These are phyloP conservation scores for Caenorhabditis virilis DNA, from an alignment of 2,888 invertebrate species.

Conservation along the genomic window DNA sequence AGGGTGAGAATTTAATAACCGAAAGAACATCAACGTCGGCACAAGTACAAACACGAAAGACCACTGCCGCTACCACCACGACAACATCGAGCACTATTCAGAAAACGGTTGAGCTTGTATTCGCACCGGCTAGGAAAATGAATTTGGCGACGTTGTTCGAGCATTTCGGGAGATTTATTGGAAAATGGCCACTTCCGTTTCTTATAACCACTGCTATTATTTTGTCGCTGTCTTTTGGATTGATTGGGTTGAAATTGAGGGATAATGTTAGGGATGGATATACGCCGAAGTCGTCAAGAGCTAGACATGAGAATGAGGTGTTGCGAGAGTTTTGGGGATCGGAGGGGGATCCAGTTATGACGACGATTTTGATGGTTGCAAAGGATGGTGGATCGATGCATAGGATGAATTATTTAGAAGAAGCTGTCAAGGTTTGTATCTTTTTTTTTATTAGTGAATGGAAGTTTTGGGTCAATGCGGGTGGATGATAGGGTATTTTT, in stretches of 20 bases:
- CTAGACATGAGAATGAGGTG: constrained; percentile 55
- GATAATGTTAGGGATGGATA: constrained; percentile 65
- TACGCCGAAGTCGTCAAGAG: constrained; percentile 59
- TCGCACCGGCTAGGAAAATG: neutral
- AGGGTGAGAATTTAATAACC: constrained; percentile 31
- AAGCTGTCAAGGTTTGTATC: constrained; percentile 47
- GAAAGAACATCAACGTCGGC: constrained; percentile 18
- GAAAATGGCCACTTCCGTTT: constrained; percentile 42
- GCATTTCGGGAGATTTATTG: constrained; percentile 40
- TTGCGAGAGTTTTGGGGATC: constrained; percentile 59
- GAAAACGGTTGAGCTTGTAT: constrained; percentile 18
- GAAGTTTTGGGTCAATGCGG: too few species aligned
- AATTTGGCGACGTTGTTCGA: constrained; percentile 31
- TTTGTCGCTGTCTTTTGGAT: constrained; percentile 24
- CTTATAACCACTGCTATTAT: constrained; percentile 49
- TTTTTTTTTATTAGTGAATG: too few species aligned
- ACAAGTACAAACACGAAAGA: too few species aligned
- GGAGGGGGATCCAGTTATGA: constrained; percentile 64
- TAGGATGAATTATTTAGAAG: constrained; percentile 53
- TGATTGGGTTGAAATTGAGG: constrained; percentile 37
- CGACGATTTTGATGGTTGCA: constrained; percentile 60
- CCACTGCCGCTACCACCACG: too few species aligned
- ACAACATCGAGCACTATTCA: constrained; percentile 11
- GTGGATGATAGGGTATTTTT: too few species aligned
- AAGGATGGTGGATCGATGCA: constrained; percentile 65